Evolutionary conservation across 35 echinoderm and acorn worm genomes (phyloP), one percentile per base, ranked within the genome.

Genomic region (Amphiura filiformis): DNA sequence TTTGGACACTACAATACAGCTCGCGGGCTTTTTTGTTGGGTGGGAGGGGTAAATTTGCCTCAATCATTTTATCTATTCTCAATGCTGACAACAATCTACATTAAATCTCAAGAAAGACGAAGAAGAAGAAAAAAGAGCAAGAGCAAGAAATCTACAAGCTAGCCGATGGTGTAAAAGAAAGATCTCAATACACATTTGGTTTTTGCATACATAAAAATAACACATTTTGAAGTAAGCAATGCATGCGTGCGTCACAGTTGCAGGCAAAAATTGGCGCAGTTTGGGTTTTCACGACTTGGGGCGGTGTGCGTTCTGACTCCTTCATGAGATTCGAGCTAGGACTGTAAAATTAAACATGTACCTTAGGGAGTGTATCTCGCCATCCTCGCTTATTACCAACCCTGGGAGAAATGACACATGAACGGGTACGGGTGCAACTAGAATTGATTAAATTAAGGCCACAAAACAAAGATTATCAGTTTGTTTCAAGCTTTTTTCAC

Each of bases 321-420:
- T 70, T 30, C 28, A 70, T 70, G 61, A 70, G 61, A 15, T 70
- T 4, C 28, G 3, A 26, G 61, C 61, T 70, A 70, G 17, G 26
- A 70, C 61, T 70, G 61, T 70, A 70, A 70, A 70, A 70, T 70
- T 70, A 70, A 70, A 70, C 61, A n/a, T 70, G 61, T 70, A 70
- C 61, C 61, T 70, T 18, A 13, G 61, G 61, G 61, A 70, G 28
- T n/a, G 61, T 30, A 70, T 70, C 26, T n/a, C 61, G 28, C 61
- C 61, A n/a, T 70, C 61, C 61, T 70, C 61, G 15, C 61, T 70
- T 70, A 70, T 70, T 70, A 70, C 15, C 61, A 70, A 26, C 61
- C 61, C 61, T 70, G 61, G 61, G 61, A 70, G 61, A 70, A 70
- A 70, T 70, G 61, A 70, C 61, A 70, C 61, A 70, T 70, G 61